phyloP scores from a whole-genome alignment of 1,140 invertebrate genomes.

The Phocides pigmalion region DNA sequence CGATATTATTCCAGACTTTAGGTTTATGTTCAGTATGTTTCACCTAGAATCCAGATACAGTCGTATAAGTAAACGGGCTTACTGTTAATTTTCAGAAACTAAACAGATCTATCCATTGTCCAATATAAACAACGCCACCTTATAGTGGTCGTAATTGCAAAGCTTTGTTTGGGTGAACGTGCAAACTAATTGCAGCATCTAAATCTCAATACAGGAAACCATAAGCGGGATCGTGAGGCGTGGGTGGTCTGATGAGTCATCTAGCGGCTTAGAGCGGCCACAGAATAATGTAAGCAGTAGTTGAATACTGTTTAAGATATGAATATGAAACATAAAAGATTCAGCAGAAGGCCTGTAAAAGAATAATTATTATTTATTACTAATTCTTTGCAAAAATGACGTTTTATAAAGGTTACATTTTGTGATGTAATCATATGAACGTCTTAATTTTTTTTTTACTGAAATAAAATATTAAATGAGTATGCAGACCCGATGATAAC shows the following conservation, averaged over 20 bases:
- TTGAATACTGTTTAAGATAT: background rate
- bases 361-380: too few species aligned
- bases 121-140: background rate
- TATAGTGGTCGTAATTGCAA: background rate
- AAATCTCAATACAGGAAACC: constrained; percentile 24
- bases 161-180: constrained; percentile 9
- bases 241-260: constrained; percentile 32
- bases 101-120: background rate
- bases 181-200: constrained; percentile 12
- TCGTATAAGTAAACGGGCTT: background rate
- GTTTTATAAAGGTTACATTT: too few species aligned
- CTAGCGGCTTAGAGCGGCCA: background rate
- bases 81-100: background rate
- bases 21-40: background rate
- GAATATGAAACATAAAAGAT: background rate
- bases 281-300: background rate
- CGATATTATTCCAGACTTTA: background rate
- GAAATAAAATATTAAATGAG: too few species aligned
- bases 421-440: too few species aligned
- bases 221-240: constrained; percentile 17
- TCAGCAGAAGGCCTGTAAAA: too few species aligned
- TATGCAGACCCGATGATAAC: too few species aligned
- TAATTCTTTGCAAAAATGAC: too few species aligned
- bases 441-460: too few species aligned
- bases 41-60: background rate